Evolutionary conservation across 1,140 invertebrate species (phyloP), one percentile per base, ranked within the genome.

Genomic region (Cherax quadricarinatus): DNA sequence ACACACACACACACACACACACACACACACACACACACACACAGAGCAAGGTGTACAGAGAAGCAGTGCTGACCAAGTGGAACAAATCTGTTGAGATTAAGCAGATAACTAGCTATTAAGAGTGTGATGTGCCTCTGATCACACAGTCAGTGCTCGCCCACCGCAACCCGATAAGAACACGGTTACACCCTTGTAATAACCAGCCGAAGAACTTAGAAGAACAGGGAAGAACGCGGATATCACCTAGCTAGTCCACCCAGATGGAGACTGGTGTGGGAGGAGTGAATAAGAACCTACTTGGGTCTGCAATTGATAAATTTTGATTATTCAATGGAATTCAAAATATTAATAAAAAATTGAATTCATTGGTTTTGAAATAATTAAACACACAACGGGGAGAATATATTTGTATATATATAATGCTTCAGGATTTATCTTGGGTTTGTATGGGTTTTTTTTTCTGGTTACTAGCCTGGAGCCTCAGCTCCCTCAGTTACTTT

Each of bases 1-100:
- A 41, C 30, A 41, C 30, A 41, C 30, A 41, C 2, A 41, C 30
- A 41, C 0, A 41, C 30, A 41, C 30, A 1, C 30, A 41, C 2
- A 41, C 30, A 41, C 30, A 41, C 30, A 41, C 30, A 41, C 30
- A 41, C 30, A 41, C 30, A 83, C 53, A 83, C 53, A 83, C 53
- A 83, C 21, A 83, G 81, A 83, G 81, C n/a, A n/a, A 57, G 81
- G 24, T 16, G 24, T 16, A 60, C 21, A 83, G 53, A 83, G 51
- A 60, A 60, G 53, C 12, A 21, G n/a, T 21, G 21, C 12, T 75
- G 70, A 75, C 70, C 14, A 75, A 30, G 70, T 75, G 70, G 70
- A 75, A 75, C 70, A 75, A 75, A 75, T 5, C 70, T 75, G 70
- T 21, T 75, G n/a, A 7, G 70, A 75, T 75, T 75, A 75, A 14